A percentile compares a stretch with the other conserved stretches of the same genome.
Conservation (phyloP, 2,113 vertebrate genomes). For the Uria aalge region DNA sequence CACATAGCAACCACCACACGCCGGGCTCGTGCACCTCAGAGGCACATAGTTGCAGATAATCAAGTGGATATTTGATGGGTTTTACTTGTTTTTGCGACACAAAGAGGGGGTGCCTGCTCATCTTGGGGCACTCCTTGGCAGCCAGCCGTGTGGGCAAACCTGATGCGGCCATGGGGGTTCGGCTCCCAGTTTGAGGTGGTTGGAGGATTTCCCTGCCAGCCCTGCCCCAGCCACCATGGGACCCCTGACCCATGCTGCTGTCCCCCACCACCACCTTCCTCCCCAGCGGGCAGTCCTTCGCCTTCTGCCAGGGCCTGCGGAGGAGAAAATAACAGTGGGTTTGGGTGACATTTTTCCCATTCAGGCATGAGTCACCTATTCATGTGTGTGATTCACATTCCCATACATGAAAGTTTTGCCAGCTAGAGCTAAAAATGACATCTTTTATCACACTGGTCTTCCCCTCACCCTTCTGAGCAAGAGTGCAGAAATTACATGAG, state of each 20-base stretch:
- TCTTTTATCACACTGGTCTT: not conserved
- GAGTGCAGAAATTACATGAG: not conserved
- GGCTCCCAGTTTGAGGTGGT: not conserved
- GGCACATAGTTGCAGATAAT: accelerated
- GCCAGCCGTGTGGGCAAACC: not conserved
- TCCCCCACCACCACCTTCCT: not conserved
- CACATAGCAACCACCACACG: not conserved
- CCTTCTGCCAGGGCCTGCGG: not conserved
- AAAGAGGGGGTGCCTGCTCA: not conserved
- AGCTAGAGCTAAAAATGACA: not conserved
- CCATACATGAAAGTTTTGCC: not conserved
- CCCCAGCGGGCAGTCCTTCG: not conserved
- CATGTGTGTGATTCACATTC: not conserved
- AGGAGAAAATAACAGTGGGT: not conserved
- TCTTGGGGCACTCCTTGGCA: not conserved
- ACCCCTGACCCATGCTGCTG: not conserved
- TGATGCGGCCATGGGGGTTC: accelerated
- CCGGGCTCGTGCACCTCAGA: accelerated
- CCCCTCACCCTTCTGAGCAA: not conserved
- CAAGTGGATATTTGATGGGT: accelerated
- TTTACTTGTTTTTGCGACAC: not conserved
- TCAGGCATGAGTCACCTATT: conserved; percentile 11
- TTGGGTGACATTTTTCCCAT: not conserved
- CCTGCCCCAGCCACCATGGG: not conserved
- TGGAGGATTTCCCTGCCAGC: not conserved